Conservation (phyloP, 2,113 vertebrate species). For the Picathartes gymnocephalus region DNA sequence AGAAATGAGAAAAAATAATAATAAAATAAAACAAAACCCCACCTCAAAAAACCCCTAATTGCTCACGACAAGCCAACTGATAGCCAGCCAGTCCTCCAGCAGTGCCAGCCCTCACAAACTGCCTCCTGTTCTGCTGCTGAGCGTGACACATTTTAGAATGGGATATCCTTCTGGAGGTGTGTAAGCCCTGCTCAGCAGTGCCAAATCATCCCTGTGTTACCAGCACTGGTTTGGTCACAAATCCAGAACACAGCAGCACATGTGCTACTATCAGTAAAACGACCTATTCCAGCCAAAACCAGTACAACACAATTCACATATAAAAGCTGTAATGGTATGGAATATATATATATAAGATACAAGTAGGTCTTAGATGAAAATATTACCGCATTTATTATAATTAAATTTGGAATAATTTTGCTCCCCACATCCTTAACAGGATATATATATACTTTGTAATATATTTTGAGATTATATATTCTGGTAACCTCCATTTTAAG, state of each 20-base stretch:
- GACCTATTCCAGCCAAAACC: not conserved
- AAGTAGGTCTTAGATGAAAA: not conserved
- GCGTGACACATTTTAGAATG: not conserved
- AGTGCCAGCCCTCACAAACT: not conserved
- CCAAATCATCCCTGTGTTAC: not conserved
- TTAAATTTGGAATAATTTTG: not conserved
- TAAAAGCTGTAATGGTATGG: not conserved
- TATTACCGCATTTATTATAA: not conserved
- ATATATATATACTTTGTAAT: not conserved
- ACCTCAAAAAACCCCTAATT: not conserved
- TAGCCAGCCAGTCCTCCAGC: not conserved
- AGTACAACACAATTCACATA: not conserved
- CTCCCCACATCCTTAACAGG: not conserved
- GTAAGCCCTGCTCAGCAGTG: not conserved
- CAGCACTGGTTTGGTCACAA: not conserved
- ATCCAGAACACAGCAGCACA: not conserved
- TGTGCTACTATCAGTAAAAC: not conserved
- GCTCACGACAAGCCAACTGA: not conserved
- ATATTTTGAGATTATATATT: not conserved
- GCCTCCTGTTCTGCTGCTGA: not conserved
- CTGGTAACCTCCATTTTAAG: not conserved
- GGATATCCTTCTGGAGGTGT: not conserved
- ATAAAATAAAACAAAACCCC: not conserved
- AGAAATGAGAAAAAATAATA: rapidly evolving
- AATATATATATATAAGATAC: not conserved